Percentiles rank a stretch among this genome's conserved stretches.
Conservation (phyloP, 2,113 vertebrate genomes). For the Misgurnus anguillicaudatus region DNA sequence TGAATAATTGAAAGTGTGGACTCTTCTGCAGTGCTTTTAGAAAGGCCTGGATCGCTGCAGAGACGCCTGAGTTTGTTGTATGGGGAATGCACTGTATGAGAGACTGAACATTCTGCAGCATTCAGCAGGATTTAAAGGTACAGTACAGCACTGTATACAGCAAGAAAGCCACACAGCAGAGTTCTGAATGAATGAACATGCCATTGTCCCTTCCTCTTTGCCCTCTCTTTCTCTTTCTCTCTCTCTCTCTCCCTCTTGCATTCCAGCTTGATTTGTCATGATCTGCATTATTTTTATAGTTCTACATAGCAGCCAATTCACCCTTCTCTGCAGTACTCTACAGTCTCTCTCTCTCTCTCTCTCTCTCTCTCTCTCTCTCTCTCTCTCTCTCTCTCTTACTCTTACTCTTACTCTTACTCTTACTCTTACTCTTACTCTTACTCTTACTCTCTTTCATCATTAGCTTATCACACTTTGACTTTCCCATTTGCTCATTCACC, state of each 20-base stretch:
- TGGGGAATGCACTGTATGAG: not conserved
- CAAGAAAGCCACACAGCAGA: constrained; percentile 1
- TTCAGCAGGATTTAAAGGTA: constrained; percentile 39
- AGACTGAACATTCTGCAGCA: constrained; percentile 41
- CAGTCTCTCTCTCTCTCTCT: constrained; percentile 58
- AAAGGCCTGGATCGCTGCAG: constrained; percentile 11
- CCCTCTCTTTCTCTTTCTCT: not conserved
- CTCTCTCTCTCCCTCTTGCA: not conserved
- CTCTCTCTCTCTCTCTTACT: constrained; percentile 57
- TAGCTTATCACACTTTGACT: too few relatives aligned
- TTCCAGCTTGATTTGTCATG: not conserved
- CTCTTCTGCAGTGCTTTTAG: constrained; percentile 22
- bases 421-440: too few relatives aligned
- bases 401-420: not conserved
- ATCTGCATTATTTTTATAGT: constrained; percentile 5
- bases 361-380: constrained; percentile 57
- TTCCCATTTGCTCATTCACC: not conserved
- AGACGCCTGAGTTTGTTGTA: constrained; percentile 5
- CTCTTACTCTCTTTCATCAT: too few relatives aligned
- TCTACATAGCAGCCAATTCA: not conserved
- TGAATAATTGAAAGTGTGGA: constrained; percentile 9
- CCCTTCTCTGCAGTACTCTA: constrained; percentile 55
- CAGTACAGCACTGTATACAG: constrained; percentile 7
- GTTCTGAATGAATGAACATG: not conserved
- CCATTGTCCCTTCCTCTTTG: too few relatives aligned